Evolutionary conservation across 2,113 vertebrate genomes (phyloP).

Genomic region (Melanostigma gelatinosum): DNA sequence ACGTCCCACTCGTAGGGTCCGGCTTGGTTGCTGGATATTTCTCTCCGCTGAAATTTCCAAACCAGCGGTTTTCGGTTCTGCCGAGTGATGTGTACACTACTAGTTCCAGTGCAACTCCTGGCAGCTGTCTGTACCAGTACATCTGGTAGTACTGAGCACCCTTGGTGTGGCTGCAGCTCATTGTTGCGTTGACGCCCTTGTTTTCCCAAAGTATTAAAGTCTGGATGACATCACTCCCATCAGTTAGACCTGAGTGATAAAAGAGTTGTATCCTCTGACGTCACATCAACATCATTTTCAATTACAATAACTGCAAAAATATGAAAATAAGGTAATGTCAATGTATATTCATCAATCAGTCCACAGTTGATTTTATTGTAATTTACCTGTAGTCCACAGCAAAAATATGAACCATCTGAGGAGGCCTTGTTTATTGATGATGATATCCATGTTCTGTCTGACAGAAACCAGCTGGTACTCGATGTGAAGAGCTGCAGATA

Average conservation of each 20-base stretch:
- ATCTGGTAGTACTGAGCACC: background rate
- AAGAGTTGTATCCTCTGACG: background rate
- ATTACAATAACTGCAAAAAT: background rate
- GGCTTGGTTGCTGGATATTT: slow-evolving; percentile 40
- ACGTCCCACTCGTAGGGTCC: background rate
- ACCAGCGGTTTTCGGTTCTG: background rate
- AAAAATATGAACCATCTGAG: background rate
- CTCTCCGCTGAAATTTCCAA: background rate
- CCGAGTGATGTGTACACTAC: slow-evolving; percentile 27
- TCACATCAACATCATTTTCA: background rate
- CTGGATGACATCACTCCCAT: slow-evolving; percentile 35
- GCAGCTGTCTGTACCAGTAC: slow-evolving; percentile 66
- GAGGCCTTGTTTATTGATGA: fast-evolving
- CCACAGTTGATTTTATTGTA: background rate
- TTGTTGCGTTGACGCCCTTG: background rate
- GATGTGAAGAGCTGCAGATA: background rate
- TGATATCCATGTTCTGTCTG: slow-evolving; percentile 1
- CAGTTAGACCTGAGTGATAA: background rate
- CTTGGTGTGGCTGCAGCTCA: slow-evolving; percentile 44
- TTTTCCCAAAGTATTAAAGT: background rate
- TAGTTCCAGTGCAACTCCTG: slow-evolving; percentile 52
- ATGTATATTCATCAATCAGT: background rate
- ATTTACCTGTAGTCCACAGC: slow-evolving; percentile 24
- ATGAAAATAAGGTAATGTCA: background rate
- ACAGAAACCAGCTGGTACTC: fast-evolving